Percentiles rank a stretch among this genome's conserved stretches.
phyloP scores from a whole-genome alignment of 2,888 invertebrate species.

The Azorinus chamasolen region DNA sequence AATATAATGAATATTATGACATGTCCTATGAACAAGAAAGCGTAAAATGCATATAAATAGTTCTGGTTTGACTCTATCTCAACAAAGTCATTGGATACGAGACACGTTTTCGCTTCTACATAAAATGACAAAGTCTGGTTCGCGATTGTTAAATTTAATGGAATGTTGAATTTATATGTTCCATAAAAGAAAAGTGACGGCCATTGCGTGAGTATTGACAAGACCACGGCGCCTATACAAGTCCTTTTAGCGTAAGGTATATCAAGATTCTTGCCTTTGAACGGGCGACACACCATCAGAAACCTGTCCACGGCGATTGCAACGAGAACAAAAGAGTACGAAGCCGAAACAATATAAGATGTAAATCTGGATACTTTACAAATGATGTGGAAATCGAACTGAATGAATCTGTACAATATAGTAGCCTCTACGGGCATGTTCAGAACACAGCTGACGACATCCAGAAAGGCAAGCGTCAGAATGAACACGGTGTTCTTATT shows the following conservation, averaged over 20 bases:
- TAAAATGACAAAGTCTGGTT: background rate
- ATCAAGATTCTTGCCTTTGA: slow-evolving; percentile 43
- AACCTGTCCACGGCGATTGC: slow-evolving; percentile 56
- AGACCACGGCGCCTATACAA: slow-evolving; percentile 38
- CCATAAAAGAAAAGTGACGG: slow-evolving; percentile 56
- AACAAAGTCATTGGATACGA: slow-evolving; percentile 39
- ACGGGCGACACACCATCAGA: slow-evolving; percentile 52
- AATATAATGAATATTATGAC: slow-evolving; percentile 42
- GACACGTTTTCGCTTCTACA: slow-evolving; percentile 42
- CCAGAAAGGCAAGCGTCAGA: slow-evolving; percentile 50
- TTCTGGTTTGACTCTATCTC: slow-evolving; percentile 31
- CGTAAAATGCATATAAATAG: slow-evolving; percentile 38
- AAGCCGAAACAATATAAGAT: slow-evolving; percentile 41
- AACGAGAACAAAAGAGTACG: slow-evolving; percentile 58
- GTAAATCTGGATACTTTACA: slow-evolving; percentile 53
- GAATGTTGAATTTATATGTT: slow-evolving; percentile 25
- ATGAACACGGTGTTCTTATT: slow-evolving; percentile 59
- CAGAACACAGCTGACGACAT: slow-evolving; percentile 49
- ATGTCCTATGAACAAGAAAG: slow-evolving; percentile 49
- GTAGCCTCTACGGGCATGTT: slow-evolving; percentile 60
- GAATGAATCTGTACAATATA: slow-evolving; percentile 35
- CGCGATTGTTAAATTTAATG: slow-evolving; percentile 2
- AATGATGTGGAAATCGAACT: slow-evolving; percentile 48
- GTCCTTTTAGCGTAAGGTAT: slow-evolving; percentile 36
- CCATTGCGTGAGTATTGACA: slow-evolving; percentile 39